phyloP scores from a whole-genome alignment of 2,797 vertebrate genomes.

The Erethizon dorsatum region DNA sequence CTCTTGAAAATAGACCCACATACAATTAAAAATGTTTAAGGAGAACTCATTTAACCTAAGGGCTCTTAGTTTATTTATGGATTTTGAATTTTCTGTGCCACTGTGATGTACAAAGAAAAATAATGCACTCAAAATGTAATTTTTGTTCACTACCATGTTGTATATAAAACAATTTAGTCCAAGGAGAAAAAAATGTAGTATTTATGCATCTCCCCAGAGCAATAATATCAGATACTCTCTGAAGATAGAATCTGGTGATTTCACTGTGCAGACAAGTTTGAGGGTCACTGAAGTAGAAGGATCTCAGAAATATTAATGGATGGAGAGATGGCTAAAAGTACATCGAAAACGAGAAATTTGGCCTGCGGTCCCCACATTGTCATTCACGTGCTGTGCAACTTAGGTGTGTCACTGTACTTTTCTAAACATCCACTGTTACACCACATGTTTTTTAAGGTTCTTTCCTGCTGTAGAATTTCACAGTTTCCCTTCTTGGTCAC shows the following conservation, averaged over 20 bases:
- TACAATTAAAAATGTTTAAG: conserved; percentile 83
- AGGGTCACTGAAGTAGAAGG: not conserved
- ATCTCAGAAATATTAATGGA: conserved; percentile 5
- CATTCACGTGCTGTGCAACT: not conserved
- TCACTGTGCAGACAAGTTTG: not conserved
- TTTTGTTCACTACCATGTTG: not conserved
- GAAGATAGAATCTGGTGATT: not conserved
- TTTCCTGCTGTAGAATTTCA: not conserved
- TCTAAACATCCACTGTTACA: not conserved
- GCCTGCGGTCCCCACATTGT: not conserved
- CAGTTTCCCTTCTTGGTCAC: not conserved
- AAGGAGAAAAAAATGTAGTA: not conserved
- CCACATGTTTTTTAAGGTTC: not conserved
- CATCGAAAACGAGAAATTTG: not conserved
- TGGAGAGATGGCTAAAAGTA: not conserved
- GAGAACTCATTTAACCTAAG: conserved; percentile 88
- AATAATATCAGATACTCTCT: conserved; percentile 19
- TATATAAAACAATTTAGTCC: not conserved
- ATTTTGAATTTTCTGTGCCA: conserved; percentile 90
- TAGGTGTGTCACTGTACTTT: conserved; percentile 10
- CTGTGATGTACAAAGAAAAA: conserved; percentile 87
- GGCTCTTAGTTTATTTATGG: conserved; percentile 88
- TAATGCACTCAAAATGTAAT: conserved; percentile 27
- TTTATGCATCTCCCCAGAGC: not conserved
- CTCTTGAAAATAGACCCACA: conserved; percentile 82